phyloP scores from a whole-genome alignment of 2,113 vertebrate genomes.

The Azemiops feae region DNA sequence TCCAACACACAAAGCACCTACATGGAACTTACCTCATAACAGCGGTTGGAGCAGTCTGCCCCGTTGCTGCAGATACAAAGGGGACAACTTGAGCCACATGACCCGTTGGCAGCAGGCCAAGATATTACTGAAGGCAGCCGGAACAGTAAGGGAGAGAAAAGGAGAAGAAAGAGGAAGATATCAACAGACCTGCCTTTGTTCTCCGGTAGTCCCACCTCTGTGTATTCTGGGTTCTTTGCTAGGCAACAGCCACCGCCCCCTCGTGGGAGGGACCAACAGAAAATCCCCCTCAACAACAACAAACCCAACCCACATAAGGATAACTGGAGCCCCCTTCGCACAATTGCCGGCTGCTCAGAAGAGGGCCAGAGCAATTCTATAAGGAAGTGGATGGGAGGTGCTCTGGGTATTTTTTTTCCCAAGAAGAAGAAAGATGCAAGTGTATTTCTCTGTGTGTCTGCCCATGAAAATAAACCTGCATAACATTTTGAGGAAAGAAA shows the following conservation, averaged over 20 bases:
- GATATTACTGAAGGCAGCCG: neutral
- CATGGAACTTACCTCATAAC: neutral
- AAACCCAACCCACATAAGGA: neutral
- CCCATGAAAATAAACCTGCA: neutral
- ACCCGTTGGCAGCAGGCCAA: conserved; percentile 1
- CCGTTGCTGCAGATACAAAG: neutral
- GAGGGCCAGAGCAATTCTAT: neutral
- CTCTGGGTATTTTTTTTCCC: neutral
- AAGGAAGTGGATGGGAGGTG: no score
- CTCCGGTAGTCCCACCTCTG: conserved; percentile 28
- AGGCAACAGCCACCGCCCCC: neutral
- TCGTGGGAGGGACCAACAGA: neutral
- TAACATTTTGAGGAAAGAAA: neutral
- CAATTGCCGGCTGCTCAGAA: neutral
- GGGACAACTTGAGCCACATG: neutral
- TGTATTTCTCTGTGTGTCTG: neutral
- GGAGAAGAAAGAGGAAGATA: neutral
- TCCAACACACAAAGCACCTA: neutral
- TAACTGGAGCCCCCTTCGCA: neutral
- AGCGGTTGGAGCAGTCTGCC: neutral
- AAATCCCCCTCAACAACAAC: neutral
- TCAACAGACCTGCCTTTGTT: conserved; percentile 28
- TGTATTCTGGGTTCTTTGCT: neutral
- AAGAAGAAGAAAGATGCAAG: neutral
- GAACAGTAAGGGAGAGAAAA: neutral